Evolutionary conservation across 2,888 invertebrate genomes (phyloP), one percentile per base, ranked within the genome.

Genomic region (Arrhopalites spinosus): DNA sequence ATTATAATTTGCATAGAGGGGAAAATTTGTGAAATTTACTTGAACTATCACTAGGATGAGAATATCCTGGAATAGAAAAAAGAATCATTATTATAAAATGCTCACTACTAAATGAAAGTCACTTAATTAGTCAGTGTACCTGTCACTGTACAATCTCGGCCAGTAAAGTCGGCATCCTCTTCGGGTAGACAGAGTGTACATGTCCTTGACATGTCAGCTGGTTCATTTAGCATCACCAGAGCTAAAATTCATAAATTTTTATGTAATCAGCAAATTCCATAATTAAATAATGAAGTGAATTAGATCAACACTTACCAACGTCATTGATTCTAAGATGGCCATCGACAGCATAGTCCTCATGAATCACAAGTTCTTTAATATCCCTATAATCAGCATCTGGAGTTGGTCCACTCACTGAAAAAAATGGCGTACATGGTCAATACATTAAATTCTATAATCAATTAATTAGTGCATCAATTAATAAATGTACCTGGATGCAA

Each of bases 61-160:
- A 77, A 59, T 78, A 82, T 5, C 82, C 82, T 0, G n/a, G n/a
- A n/a, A n/a, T n/a, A n/a, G n/a, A n/a, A n/a, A n/a, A n/a, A n/a
- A n/a, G n/a, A n/a, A n/a, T n/a, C n/a, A n/a, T n/a, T n/a, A n/a
- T n/a, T n/a, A n/a, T n/a, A n/a, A n/a, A n/a, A n/a, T n/a, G n/a
- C n/a, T n/a, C n/a, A n/a, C n/a, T n/a, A n/a, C n/a, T n/a, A n/a
- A n/a, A n/a, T n/a, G n/a, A n/a, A n/a, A n/a, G n/a, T n/a, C n/a
- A n/a, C n/a, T n/a, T n/a, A n/a, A n/a, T n/a, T n/a, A n/a, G n/a
- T n/a, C n/a, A n/a, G n/a, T n/a, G n/a, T n/a, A n/a, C n/a, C n/a
- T n/a, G 82, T 78, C 0, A 82, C 82, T 67, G 80, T 78, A 64
- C 82, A 82, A 5, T 79, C 78, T 43, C 77, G 71, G 17, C 79